Evolutionary conservation across 2,113 vertebrate genomes (phyloP).

Genomic region (Capreolus pygargus): DNA sequence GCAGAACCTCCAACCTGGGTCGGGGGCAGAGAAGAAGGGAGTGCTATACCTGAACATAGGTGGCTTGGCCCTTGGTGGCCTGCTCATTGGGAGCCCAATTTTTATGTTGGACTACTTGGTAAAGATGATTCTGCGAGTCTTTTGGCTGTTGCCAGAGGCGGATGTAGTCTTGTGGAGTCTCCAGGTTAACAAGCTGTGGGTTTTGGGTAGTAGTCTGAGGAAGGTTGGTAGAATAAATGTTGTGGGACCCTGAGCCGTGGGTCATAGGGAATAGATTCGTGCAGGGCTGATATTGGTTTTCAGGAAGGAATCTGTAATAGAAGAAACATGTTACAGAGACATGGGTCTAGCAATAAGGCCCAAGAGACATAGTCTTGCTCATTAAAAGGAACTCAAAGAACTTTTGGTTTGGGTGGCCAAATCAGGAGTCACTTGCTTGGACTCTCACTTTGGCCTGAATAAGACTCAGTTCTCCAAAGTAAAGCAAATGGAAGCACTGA

Average conservation of each 20-base stretch:
- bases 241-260: conserved; percentile 77
- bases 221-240: conserved; percentile 79
- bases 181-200: conserved; percentile 67
- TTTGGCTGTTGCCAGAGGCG: conserved; percentile 79
- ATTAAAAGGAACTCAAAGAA: not conserved
- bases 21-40: not conserved
- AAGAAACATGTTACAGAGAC: not conserved
- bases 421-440: not conserved
- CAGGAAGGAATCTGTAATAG: conserved; percentile 82
- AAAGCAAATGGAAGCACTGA: not conserved
- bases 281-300: conserved; percentile 82
- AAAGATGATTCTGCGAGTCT: conserved; percentile 83
- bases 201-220: conserved; percentile 49
- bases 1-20: not conserved
- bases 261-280: conserved; percentile 82
- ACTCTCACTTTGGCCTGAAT: not conserved
- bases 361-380: not conserved
- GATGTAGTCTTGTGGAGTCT: conserved; percentile 76
- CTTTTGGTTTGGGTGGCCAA: not conserved
- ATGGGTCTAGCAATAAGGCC: not conserved
- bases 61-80: rapidly evolving
- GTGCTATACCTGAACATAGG: not conserved
- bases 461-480: not conserved
- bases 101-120: conserved; percentile 82
- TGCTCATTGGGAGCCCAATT: not conserved